phyloP scores from a whole-genome alignment of 1,140 invertebrate species.

The Apis cerana region DNA sequence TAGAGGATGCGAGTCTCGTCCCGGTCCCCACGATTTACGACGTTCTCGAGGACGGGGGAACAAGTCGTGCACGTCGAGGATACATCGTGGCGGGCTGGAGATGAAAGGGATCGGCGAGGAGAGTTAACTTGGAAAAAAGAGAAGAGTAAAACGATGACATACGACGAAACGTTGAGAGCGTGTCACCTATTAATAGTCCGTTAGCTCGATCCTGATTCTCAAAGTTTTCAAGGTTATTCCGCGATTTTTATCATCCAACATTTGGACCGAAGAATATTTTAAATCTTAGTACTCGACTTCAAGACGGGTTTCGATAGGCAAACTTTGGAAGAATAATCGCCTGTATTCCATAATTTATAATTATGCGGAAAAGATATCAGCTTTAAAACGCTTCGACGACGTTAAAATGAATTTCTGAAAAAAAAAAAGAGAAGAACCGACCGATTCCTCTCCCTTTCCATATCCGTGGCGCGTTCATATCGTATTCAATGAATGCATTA shows the following conservation, averaged over 20 bases:
- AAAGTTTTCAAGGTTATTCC: constrained; percentile 22
- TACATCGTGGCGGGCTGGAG: constrained; percentile 43
- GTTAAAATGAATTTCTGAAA: background rate
- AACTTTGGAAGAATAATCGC: no score
- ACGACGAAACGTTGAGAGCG: constrained; percentile 30
- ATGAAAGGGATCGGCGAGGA: constrained; percentile 57
- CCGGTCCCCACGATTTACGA: constrained; percentile 59
- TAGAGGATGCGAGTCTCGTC: constrained; percentile 50
- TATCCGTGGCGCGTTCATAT: background rate
- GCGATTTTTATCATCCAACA: background rate
- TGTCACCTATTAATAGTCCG: constrained; percentile 50
- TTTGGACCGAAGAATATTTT: no score
- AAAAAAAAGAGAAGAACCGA: background rate
- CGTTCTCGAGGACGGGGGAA: constrained; percentile 41
- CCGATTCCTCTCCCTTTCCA: background rate
- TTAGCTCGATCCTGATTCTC: background rate
- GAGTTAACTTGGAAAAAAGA: constrained; percentile 12
- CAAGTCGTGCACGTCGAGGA: constrained; percentile 30
- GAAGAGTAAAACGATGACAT: constrained; percentile 62
- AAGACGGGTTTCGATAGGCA: no score
- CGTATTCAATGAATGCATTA: background rate
- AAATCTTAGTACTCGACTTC: no score
- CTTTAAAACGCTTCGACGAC: background rate
- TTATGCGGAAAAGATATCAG: background rate
- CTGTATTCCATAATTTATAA: no score